Conservation (phyloP, 2,888 invertebrate species). For the Hipparchia semele region DNA sequence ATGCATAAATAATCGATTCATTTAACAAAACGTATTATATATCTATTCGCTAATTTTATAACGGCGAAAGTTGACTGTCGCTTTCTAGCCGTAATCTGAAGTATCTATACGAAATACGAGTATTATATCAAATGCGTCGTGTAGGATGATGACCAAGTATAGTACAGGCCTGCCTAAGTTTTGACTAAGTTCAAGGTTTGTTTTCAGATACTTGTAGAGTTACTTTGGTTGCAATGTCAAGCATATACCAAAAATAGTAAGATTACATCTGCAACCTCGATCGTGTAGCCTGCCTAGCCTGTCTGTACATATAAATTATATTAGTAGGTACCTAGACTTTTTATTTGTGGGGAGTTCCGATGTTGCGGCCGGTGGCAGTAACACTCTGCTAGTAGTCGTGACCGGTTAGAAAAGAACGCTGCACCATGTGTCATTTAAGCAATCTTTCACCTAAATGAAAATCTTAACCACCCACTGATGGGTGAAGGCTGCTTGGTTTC, state of each 20-base stretch:
- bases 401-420: too few relatives aligned
- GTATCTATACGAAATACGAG: slow-evolving; percentile 31
- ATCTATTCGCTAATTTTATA: slow-evolving; percentile 44
- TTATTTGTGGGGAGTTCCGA: too few relatives aligned
- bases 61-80: slow-evolving; percentile 66
- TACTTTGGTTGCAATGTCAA: neutral
- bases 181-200: neutral
- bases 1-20: slow-evolving; percentile 32
- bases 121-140: slow-evolving; percentile 16
- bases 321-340: too few relatives aligned
- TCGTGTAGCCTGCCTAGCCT: too few relatives aligned
- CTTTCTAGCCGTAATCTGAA: slow-evolving; percentile 60
- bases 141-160: slow-evolving; percentile 25
- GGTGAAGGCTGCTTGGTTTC: too few relatives aligned
- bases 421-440: too few relatives aligned
- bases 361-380: too few relatives aligned
- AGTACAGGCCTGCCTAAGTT: neutral
- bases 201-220: neutral
- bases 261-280: neutral
- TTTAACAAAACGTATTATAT: slow-evolving; percentile 24
- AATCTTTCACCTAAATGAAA: too few relatives aligned
- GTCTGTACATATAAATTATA: too few relatives aligned
- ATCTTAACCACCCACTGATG: too few relatives aligned
- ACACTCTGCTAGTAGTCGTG: too few relatives aligned
- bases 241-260: neutral